phyloP scores from a whole-genome alignment of 2,797 vertebrate genomes.

The Salarias fasciatus region DNA sequence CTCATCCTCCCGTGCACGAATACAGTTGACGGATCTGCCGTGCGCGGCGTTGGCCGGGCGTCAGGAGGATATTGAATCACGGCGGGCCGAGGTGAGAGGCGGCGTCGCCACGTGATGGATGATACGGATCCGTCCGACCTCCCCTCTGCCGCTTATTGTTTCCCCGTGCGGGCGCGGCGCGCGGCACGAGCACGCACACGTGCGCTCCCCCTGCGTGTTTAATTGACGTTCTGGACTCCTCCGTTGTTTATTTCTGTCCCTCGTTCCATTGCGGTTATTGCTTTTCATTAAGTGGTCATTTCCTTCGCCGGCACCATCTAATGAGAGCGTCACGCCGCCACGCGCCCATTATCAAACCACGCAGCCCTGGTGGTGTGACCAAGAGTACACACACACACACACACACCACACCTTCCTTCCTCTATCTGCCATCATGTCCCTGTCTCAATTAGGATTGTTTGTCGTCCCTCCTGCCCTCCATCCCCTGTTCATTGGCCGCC shows the following conservation, averaged over 20 bases:
- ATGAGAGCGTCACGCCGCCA: constrained; percentile 66
- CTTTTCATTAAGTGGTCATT: constrained; percentile 79
- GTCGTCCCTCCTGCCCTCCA: constrained; percentile 77
- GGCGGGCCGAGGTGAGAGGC: constrained; percentile 57
- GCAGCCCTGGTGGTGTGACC: constrained; percentile 10
- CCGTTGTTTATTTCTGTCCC: constrained; percentile 58
- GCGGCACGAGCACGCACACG: too few species aligned
- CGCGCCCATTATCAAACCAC: constrained; percentile 59
- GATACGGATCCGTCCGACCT: constrained; percentile 36
- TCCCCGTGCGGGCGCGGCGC: too few species aligned
- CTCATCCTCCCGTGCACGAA: constrained; percentile 48
- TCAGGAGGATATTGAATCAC: constrained; percentile 71
- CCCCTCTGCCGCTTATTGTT: constrained; percentile 46
- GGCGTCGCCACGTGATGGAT: constrained; percentile 55
- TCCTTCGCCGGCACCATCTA: constrained; percentile 59
- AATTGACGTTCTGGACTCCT: constrained; percentile 61
- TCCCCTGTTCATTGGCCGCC: constrained; percentile 81
- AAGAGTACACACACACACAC: too few species aligned
- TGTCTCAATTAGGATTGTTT: constrained; percentile 75
- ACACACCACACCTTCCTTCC: background rate
- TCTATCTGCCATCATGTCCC: constrained; percentile 64
- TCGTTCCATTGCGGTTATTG: constrained; percentile 61
- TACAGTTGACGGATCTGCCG: constrained; percentile 37
- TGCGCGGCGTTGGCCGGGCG: constrained; percentile 50
- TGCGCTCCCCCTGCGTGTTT: too few species aligned